Conservation (phyloP, 2,113 vertebrate genomes). For the Scomber japonicus region DNA sequence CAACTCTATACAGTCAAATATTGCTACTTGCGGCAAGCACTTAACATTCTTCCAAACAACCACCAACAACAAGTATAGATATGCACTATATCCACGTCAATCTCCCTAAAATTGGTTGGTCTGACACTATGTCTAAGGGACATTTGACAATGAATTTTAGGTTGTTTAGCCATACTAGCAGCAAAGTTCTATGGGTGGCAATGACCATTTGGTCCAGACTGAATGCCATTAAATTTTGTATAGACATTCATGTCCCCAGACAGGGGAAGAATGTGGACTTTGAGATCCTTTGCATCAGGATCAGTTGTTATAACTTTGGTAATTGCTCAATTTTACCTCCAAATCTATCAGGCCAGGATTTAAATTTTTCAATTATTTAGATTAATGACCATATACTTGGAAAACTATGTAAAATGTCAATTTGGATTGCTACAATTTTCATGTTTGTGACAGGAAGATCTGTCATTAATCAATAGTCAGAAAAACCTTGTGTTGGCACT, state of each 20-base stretch:
- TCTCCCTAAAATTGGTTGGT: no score
- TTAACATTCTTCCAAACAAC: background rate
- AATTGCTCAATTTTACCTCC: no score
- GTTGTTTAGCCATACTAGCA: background rate
- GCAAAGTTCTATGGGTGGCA: background rate
- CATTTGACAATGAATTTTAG: background rate
- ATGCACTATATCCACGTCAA: background rate
- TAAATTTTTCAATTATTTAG: no score
- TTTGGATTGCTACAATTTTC: no score
- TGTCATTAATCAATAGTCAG: background rate
- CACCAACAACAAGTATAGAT: background rate
- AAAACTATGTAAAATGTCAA: no score
- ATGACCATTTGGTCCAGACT: no score
- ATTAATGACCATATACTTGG: no score
- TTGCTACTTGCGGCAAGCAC: background rate
- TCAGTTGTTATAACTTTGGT: no score
- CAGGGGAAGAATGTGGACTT: background rate
- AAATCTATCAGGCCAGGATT: no score
- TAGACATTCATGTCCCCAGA: background rate
- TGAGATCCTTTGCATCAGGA: no score
- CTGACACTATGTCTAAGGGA: background rate
- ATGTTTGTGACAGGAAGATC: background rate
- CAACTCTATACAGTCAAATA: background rate
- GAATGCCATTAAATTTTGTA: background rate
- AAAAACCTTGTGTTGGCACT: constrained; percentile 72